Base-by-base conservation (phyloP, 2,113 vertebrate species). In the Panurus biarmicus region DNA sequence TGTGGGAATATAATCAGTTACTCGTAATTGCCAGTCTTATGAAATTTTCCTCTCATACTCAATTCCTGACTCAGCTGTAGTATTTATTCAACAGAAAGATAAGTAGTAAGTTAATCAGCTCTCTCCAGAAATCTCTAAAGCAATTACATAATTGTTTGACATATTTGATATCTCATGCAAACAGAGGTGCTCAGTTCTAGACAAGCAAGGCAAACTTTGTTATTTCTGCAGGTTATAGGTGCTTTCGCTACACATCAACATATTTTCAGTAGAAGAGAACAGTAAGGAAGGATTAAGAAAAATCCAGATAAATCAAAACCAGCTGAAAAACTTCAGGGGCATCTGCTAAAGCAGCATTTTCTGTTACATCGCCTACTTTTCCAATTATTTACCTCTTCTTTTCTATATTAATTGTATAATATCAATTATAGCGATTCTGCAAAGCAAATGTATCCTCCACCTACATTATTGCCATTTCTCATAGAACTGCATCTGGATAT, bases 61-160 rank as follows among this genome's bases (percentile, higher is more conserved):
- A 71, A 84, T 74, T 86, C 72, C 83, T 90, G 76, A 95, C 56
- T 93, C 88, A 96, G 73, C 83, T 81, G 40, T 40, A 84, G 24
- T 90, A 71, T 81, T 94, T 88, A 51, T 92, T 81, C 57, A 67
- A 57, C 36, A 81, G 72, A 89, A 88, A 20, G 67, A 87, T 87
- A 94, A 93, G n/a, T 62, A 70, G 16, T 74, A 86, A 93, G 61
- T 90, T 78, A 94, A 96, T 90, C 44, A 93, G 10, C 15, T 67
- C 19, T 77, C 40, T 75, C 76, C 57, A 92, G 86, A 90, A 94
- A 84, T 74, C 84, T 89, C 76, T 90, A 75, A 92, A 95, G 69
- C 36, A 84, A 67, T 94, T 93, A 72, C 14, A 21, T 84, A 83
- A 51, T 64, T 84, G 17, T 83, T 86, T 81, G 47, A 62, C 11